Evolutionary conservation across 2,888 invertebrate species (phyloP), one percentile per base, ranked within the genome.

Genomic region (Drosophila fungiperda): DNA sequence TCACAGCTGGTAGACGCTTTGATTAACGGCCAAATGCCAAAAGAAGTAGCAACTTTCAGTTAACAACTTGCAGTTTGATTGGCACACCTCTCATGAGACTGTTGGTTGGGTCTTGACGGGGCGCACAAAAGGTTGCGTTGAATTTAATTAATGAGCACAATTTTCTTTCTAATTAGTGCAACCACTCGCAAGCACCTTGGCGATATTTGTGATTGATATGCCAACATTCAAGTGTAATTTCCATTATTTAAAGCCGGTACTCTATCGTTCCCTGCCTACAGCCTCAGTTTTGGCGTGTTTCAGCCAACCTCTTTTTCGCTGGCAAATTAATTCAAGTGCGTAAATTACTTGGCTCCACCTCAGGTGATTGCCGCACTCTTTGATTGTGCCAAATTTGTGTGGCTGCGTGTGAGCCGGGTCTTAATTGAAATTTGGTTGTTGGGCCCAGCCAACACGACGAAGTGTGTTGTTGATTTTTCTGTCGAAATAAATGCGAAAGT

Each of bases 201-300:
- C 69, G 72, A 89, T 80, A 85, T 90, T 86, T 90, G 77, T 86
- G 88, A 87, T 87, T 90, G 90, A 87, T 90, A 90, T 85, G 73
- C 68, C 71, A 68, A 65, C 73, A 71, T 82, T 74, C 72, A 69
- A 78, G 71, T 66, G 72, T 59, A 76, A 69, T 72, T 73, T 74
- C 69, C 52, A 61, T 72, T 73, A 71, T 69, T 74, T 72, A 60
- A 73, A 68, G 42, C 64, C 70, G 33, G 45, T 26, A 64, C 60
- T 7, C 23, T 36, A 35, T 23, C 38, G n/a, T 11, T 11, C n/a
- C 45, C 20, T 15, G 45, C 23, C 29, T 6, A 29, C 29, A 29
- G 29, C 29, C 29, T 6, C 29, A 29, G 29, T 29, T 29, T 29
- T 23, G 26, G 23, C 23, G 23, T 23, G 45, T 50, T 57, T 0